Base-by-base conservation (phyloP, 2,113 vertebrate genomes). In the Antigone vipio region DNA sequence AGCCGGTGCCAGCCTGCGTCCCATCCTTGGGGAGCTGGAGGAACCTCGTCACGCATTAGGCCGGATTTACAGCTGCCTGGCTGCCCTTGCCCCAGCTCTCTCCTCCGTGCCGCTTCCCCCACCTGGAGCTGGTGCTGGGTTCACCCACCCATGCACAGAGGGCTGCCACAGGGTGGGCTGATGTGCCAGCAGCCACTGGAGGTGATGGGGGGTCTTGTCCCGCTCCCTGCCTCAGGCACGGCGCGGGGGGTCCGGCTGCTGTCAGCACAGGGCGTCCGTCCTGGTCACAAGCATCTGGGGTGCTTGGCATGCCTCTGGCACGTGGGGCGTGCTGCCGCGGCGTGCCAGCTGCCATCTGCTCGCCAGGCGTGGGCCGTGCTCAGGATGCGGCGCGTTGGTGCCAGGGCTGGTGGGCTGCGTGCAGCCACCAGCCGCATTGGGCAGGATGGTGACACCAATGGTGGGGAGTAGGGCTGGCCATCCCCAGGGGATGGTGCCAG, bases 171-270 rank as follows among this genome's bases (percentile, higher is more conserved):
- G 80, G 10, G 12, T 16, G 1, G 12, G 35, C 34, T 40, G 56
- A 6, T 5, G 38, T 38, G 12, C 30, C 59, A 16, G 26, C 67
- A 71, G 40, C 21, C 44, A 4, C 2, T 0, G 15, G 42, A 34
- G 40, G 23, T n/a, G 47, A 1, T 4, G 32, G 27, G 27, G 27
- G 55, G 4, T 47, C 35, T 66, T 9, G 0, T 23, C 20, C 63
- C 3, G 2, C 34, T 50, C n/a, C 67, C 47, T 40, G 63, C 34
- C 59, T 35, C 12, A 4, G 50, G 59, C 64, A 30, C 6, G 7
- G 69, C 9, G 1, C 0, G 0, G 49, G n/a, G 38, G 32, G 2
- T 27, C 26, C 1, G 0, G 40, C 42, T 71, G 12, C 71, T 22
- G 18, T 20, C 59, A 15, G 4, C 32, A 2, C 0, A 4, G 56